Percentiles rank a stretch among this genome's conserved stretches.
Evolutionary conservation across 2,888 invertebrate genomes (phyloP).

Genomic region (Choristoneura rosaceana): DNA sequence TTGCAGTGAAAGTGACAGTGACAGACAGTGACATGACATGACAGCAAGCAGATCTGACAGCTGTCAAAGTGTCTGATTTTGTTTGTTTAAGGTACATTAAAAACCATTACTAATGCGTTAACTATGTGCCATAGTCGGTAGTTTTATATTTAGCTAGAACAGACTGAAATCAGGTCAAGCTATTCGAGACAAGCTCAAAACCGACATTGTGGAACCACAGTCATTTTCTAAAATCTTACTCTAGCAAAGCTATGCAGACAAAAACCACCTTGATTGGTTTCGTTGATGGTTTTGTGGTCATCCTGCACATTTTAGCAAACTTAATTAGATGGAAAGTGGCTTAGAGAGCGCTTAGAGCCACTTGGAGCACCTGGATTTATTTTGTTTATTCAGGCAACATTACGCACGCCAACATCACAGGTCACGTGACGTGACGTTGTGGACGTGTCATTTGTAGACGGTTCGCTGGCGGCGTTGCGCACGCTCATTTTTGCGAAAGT

Average conservation of each 20-base stretch:
- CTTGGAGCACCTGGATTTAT: not conserved
- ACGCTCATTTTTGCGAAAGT: constrained; percentile 82
- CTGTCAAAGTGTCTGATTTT: not conserved
- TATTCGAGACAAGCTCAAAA: not conserved
- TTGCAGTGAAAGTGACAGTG: constrained; percentile 11
- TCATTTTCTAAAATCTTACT: not conserved
- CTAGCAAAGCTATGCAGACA: not conserved
- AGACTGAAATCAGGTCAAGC: not conserved
- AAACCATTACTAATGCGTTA: not conserved
- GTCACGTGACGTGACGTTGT: constrained; percentile 89
- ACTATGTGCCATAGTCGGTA: not conserved
- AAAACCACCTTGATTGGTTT: not conserved
- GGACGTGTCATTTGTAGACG: constrained; percentile 85
- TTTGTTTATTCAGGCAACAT: constrained; percentile 60
- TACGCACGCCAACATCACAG: constrained; percentile 88
- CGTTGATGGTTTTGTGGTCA: not conserved
- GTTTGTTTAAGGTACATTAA: not conserved
- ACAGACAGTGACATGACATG: not conserved
- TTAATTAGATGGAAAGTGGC: not conserved
- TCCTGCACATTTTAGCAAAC: too few relatives aligned
- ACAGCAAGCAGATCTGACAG: constrained; percentile 14
- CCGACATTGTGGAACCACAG: not conserved
- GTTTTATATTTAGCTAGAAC: not conserved
- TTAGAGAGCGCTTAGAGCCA: not conserved
- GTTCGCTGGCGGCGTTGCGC: constrained; percentile 84